Conservation (phyloP, 1,140 invertebrate genomes). For the Trinorchestia longiramus region DNA sequence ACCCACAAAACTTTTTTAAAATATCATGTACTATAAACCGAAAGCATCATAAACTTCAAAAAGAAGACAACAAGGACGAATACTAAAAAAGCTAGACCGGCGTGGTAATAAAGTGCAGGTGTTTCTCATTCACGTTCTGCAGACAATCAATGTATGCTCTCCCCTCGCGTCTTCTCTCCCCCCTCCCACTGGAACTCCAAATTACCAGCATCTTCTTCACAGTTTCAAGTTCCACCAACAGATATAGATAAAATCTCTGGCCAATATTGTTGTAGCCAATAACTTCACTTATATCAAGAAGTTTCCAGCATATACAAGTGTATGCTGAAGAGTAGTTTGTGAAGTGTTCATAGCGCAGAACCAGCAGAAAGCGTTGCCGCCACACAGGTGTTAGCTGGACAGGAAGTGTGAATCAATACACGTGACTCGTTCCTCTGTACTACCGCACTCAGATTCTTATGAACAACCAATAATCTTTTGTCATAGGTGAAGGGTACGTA, state of each 20-base stretch:
- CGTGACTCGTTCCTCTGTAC: slow-evolving; percentile 17
- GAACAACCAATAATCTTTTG: slow-evolving; percentile 49
- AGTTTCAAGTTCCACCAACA: neutral
- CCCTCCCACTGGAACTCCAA: neutral
- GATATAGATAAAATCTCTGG: neutral
- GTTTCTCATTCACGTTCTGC: neutral
- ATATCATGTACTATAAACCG: no score
- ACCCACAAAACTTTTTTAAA: no score
- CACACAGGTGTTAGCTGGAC: slow-evolving; percentile 15
- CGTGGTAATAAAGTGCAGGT: neutral
- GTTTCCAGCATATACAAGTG: neutral
- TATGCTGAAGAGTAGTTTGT: neutral
- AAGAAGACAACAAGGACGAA: neutral
- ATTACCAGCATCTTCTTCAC: neutral
- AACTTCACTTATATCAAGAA: neutral
- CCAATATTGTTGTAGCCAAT: neutral
- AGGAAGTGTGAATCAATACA: slow-evolving; percentile 8
- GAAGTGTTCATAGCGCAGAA: neutral
- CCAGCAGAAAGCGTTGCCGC: neutral
- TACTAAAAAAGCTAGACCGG: neutral
- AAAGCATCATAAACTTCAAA: neutral
- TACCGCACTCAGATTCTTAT: slow-evolving; percentile 34
- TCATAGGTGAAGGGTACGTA: slow-evolving; percentile 16
- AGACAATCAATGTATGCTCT: neutral
- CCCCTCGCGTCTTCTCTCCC: no score